These are phyloP conservation scores for Alloscopus bannaensis DNA, from an alignment of 2,888 invertebrate genomes.

Conservation along the genomic window DNA sequence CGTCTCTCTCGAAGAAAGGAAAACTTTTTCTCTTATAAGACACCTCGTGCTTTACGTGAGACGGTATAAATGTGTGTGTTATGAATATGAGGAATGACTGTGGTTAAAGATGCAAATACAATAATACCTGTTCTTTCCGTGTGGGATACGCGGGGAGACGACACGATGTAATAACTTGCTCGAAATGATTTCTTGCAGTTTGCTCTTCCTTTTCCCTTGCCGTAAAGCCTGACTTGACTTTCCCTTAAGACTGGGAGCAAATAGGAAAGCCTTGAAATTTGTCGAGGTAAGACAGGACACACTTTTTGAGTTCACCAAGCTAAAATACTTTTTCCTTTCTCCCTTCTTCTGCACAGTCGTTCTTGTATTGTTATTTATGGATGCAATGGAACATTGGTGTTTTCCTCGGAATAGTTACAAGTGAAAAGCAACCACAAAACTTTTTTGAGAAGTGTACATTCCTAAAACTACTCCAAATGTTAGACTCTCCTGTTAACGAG, in stretches of 20 bases:
- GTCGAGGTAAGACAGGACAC: not conserved
- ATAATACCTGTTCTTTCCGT: constrained; percentile 5
- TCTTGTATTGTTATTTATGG: constrained; percentile 17
- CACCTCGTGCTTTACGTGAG: too few relatives aligned
- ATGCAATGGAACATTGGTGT: constrained; percentile 26
- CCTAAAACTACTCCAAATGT: too few relatives aligned
- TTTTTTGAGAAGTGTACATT: too few relatives aligned
- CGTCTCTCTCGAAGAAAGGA: too few relatives aligned
- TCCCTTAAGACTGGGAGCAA: not conserved
- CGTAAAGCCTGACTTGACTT: not conserved
- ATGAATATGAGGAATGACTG: constrained; percentile 26
- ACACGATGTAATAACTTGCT: not conserved
- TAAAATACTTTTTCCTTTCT: not conserved
- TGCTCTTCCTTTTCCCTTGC: not conserved
- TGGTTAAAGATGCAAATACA: constrained; percentile 31
- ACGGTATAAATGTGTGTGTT: too few relatives aligned
- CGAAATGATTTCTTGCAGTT: constrained; percentile 5
- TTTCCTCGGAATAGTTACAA: too few relatives aligned
- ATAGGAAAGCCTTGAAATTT: not conserved
- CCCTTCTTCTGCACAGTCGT: not conserved
- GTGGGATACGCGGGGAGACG: not conserved
- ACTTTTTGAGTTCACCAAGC: not conserved
- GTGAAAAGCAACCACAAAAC: too few relatives aligned
- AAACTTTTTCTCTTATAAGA: too few relatives aligned
- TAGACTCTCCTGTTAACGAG: too few relatives aligned